Evolutionary conservation across 2,888 invertebrate genomes (phyloP), one percentile per base, ranked within the genome.

Genomic region (Malachius bipustulatus): DNA sequence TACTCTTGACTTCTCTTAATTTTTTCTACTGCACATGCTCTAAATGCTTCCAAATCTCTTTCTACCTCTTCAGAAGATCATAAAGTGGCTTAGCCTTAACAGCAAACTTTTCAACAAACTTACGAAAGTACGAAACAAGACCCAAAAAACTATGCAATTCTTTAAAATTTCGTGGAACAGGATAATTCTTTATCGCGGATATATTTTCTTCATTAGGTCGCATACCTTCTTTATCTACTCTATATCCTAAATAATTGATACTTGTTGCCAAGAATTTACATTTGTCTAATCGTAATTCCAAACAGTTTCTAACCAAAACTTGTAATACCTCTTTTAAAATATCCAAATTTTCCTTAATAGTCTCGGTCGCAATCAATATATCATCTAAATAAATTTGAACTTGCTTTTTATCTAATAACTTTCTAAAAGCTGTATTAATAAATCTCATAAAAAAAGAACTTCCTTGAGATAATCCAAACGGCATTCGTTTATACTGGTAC

Each of bases 391-490:
- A 47, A 26, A 41, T 33, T 14, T 30, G 15, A 11, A 42, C 27
- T 12, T 35, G 38, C 8, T 30, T 11, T 12, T 37, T 11, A 9
- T 19, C 15, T 13, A 45, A 19, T 4, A 44, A 30, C 4, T 38
- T 32, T 6, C 29, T 3, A 39, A 45, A 46, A 9, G 32, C 32
- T n/a, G 19, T 6, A 14, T 36, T 35, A 11, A 45, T 36, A 30
- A 37, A 45, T 19, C 39, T 30, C 33, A 33, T 31, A 35, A 52
- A 53, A 11, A 42, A 35, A 4, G 47, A 35, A 3, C 48, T 44
- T 10, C 44, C 40, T 27, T 48, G 49, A 8, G 31, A 34, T 9
- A 52, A 34, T 3, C 51, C 49, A 35, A 51, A 51, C 1, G 51
- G 49, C 46, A 52, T 46, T 12, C 38, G 40, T 3, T 39, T 4